Base-by-base conservation (phyloP, 2,797 vertebrate genomes). In the Rhinophrynus dorsalis region DNA sequence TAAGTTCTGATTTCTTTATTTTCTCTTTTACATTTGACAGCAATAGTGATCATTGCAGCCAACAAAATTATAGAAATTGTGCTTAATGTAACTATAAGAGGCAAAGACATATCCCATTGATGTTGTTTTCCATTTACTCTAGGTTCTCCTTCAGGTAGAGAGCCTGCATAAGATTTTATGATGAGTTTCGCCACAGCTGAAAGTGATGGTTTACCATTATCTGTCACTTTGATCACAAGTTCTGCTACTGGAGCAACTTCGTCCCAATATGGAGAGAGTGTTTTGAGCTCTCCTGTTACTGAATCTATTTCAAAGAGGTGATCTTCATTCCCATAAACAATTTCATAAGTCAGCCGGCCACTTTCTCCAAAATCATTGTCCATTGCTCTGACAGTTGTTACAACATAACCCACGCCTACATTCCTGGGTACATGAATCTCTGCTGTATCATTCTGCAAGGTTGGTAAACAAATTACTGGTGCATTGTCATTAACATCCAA, bases 1-100 rank as follows among this genome's bases (percentile, higher is more conserved):
- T 99, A 99, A 59, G 97, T 99, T 76, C 97, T 92, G 73, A 99
- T 98, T 87, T 99, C 97, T 89, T 99, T 99, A 88, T 99, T 99
- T 82, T 99, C 97, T 6, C 96, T 88, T 78, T 98, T 98, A 88
- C 96, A 99, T 83, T 97, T 98, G 80, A 99, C 92, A 0, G 95
- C 97, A 76, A 99, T 97, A 79, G 96, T 96, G 79, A 99, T 93
- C 97, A 99, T 99, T 82, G 96, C 96, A 66, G 96, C 95, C 76
- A 99, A 86, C 56, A 99, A 92, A 89, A 99, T 96, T 79, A 97
- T 91, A 54, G 97, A 99, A 77, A 99, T 94, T 29, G 97, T 95
- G 81, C 96, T 97, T 58, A 99, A 88, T 0, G 97, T 99, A 76
- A 98, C 95, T 44, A 99, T 99, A 60, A 99, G 91, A 15, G 97